phyloP scores from a whole-genome alignment of 2,888 invertebrate genomes.

The Parthenolecanium corni region DNA sequence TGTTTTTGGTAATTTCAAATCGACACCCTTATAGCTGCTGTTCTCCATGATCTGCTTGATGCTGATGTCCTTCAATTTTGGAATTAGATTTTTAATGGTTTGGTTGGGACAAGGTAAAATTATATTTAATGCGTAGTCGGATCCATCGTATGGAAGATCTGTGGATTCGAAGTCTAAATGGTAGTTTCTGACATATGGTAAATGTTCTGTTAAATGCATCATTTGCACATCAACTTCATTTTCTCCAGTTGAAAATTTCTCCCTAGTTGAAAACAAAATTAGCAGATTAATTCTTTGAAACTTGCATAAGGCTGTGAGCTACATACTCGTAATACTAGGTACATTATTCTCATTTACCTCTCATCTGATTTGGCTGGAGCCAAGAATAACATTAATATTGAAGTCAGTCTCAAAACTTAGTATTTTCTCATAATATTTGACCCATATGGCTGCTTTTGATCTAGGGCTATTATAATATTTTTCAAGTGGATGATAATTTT shows the following conservation, averaged over 20 bases:
- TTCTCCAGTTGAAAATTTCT: neutral
- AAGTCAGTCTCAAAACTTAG: no score
- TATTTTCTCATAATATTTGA: no score
- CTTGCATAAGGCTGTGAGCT: neutral
- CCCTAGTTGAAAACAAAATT: neutral
- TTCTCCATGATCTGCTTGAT: no score
- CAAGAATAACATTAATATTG: no score
- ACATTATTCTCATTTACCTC: no score
- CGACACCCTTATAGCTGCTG: no score
- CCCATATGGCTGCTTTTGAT: no score
- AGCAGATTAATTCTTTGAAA: neutral
- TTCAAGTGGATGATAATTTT: no score
- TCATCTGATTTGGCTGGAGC: no score
- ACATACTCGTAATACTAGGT: no score
- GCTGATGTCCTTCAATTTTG: no score
- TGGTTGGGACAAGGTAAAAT: conserved; percentile 39
- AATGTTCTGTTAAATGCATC: conserved; percentile 53
- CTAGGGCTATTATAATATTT: no score
- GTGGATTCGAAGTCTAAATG: conserved; percentile 41
- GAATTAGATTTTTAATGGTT: neutral
- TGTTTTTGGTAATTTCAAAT: conserved; percentile 31
- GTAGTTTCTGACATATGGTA: conserved; percentile 46
- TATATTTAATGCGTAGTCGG: conserved; percentile 41
- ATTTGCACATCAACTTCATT: conserved; percentile 42
- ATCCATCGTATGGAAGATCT: conserved; percentile 41